These are phyloP conservation scores for Campylorhamphus procurvoides DNA, from an alignment of 2,113 vertebrate genomes.

Conservation along the genomic window DNA sequence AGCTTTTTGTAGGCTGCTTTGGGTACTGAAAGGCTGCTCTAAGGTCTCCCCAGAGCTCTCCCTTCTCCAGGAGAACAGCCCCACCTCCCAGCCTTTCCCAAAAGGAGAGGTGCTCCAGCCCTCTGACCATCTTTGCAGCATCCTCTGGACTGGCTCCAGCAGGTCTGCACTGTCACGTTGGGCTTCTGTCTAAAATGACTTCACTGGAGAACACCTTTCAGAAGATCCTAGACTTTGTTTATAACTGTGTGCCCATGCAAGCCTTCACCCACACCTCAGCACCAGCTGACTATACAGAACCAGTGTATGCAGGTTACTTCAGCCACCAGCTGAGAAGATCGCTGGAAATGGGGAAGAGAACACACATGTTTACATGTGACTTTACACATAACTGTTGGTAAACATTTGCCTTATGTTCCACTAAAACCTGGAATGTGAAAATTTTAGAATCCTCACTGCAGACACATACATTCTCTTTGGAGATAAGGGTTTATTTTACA, in stretches of 20 bases:
- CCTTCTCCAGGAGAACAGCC: neutral
- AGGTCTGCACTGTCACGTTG: neutral
- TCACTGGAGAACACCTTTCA: neutral
- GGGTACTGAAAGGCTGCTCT: neutral
- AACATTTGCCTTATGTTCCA: neutral
- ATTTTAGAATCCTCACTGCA: neutral
- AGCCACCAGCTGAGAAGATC: neutral
- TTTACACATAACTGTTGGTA: neutral
- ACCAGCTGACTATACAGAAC: neutral
- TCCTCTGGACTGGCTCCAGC: neutral
- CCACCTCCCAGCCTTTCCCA: neutral
- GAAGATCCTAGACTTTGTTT: neutral
- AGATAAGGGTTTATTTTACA: neutral
- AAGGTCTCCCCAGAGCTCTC: neutral
- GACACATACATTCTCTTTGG: accelerated
- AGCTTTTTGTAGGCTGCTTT: neutral
- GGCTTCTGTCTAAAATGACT: neutral
- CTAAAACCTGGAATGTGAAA: neutral
- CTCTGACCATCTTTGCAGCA: neutral
- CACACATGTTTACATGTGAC: accelerated
- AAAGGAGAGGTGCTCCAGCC: neutral
- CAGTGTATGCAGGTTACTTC: neutral
- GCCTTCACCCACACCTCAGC: neutral
- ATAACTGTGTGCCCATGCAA: neutral
- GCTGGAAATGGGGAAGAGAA: neutral